Evolutionary conservation across 2,113 vertebrate species (phyloP).

Genomic region (Perca flavescens): DNA sequence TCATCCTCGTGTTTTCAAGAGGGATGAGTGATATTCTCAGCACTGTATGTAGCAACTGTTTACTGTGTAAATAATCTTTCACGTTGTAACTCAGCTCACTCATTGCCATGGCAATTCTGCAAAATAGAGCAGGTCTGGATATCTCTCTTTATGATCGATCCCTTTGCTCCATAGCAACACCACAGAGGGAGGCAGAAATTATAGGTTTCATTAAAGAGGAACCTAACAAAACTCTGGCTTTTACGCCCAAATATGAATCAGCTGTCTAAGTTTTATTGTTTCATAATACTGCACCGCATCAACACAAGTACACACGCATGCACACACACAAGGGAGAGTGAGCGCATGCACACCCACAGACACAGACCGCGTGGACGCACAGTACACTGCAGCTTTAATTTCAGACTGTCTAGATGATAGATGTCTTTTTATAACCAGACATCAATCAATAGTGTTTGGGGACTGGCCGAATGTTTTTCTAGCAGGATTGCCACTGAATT

Average conservation of each 20-base stretch:
- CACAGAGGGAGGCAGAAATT: constrained; percentile 63
- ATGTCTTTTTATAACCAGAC: constrained; percentile 75
- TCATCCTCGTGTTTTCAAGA: neutral
- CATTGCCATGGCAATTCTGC: constrained; percentile 47
- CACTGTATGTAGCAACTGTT: neutral
- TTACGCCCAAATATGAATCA: constrained; percentile 80
- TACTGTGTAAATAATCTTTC: constrained; percentile 40
- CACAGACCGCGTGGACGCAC: constrained; percentile 32
- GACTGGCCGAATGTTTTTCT: constrained; percentile 47
- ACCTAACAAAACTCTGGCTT: constrained; percentile 76
- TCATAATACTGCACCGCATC: constrained; percentile 72
- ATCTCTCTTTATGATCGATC: constrained; percentile 71
- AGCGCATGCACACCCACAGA: constrained; percentile 8
- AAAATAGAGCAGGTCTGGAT: constrained; percentile 51
- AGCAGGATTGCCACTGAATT: constrained; percentile 55
- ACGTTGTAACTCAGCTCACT: constrained; percentile 41
- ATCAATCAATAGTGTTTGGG: constrained; percentile 75
- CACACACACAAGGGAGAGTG: neutral
- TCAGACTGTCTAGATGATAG: constrained; percentile 73
- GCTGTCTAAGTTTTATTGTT: constrained; percentile 77
- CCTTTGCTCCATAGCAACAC: constrained; percentile 41
- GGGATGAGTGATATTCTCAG: neutral
- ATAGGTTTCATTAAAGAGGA: constrained; percentile 80
- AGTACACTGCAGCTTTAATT: constrained; percentile 67
- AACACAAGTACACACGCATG: constrained; percentile 36